phyloP scores from a whole-genome alignment of 2,888 invertebrate species.

The Synergus laeviventris region DNA sequence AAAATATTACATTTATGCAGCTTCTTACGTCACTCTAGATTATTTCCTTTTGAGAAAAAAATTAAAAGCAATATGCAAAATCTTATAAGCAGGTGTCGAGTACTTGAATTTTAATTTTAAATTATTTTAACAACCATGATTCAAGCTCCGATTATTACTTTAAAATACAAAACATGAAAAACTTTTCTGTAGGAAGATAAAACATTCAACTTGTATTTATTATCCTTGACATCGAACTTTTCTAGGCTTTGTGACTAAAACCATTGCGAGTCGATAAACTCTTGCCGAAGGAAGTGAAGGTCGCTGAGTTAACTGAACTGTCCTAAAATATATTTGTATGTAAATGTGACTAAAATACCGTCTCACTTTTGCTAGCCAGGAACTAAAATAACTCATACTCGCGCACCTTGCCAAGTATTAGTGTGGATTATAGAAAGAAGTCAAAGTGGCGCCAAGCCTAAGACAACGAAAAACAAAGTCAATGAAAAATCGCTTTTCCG shows the following conservation, averaged over 20 bases:
- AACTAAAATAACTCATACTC: conserved; percentile 12
- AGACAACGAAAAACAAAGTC: neutral
- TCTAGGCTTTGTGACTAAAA: neutral
- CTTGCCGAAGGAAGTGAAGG: neutral
- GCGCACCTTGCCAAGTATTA: conserved; percentile 2
- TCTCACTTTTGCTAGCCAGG: neutral
- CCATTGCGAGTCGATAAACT: neutral
- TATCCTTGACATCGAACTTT: neutral
- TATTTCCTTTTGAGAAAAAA: neutral
- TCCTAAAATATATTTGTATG: neutral
- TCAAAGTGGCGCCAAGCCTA: conserved; percentile 9
- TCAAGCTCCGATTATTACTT: neutral
- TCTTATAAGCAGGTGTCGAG: no score
- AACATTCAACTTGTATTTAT: neutral
- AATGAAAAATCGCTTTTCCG: neutral
- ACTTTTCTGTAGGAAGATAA: neutral
- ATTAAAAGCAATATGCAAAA: neutral
- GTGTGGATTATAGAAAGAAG: neutral
- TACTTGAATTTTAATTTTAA: no score
- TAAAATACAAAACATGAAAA: neutral
- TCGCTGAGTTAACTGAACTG: neutral
- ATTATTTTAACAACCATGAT: neutral
- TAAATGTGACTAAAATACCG: neutral
- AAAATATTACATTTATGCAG: neutral
- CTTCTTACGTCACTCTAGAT: neutral